Percentiles rank a stretch among this genome's conserved stretches.
Conservation (phyloP, 53 echinoderm and acorn worm genomes). For the Actinopyga echinites region DNA sequence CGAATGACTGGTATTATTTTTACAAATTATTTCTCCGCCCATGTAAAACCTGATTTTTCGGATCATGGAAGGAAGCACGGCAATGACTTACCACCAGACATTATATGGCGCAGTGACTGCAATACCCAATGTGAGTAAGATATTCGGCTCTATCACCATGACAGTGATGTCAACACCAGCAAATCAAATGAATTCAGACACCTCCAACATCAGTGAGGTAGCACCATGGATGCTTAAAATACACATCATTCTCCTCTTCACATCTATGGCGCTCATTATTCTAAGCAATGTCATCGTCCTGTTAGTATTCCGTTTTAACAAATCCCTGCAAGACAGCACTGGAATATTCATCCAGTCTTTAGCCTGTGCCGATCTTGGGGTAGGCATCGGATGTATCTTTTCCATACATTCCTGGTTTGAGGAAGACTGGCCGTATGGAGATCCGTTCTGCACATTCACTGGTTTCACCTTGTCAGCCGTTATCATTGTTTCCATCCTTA, state of each 20-base stretch:
- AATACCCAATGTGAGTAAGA: neutral
- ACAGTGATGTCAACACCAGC: neutral
- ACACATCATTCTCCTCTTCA: slow-evolving; percentile 41
- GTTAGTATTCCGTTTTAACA: slow-evolving; percentile 84
- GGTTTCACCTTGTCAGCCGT: slow-evolving; percentile 72
- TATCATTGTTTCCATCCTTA: slow-evolving; percentile 80
- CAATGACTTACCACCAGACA: too few relatives aligned
- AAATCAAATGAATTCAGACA: neutral
- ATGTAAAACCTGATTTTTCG: too few relatives aligned
- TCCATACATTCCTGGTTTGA: slow-evolving; percentile 78
- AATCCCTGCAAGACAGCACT: slow-evolving; percentile 65
- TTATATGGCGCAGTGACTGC: neutral
- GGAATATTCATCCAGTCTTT: slow-evolving; percentile 83
- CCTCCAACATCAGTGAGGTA: too few relatives aligned
- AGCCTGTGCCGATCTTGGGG: slow-evolving; percentile 88
- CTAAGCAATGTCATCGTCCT: slow-evolving; percentile 72
- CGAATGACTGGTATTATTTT: too few relatives aligned
- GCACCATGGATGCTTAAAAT: neutral
- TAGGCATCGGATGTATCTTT: slow-evolving; percentile 76
- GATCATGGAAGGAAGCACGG: too few relatives aligned
- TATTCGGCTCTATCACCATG: neutral
- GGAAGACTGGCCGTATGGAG: slow-evolving; percentile 60
- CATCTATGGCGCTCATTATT: slow-evolving; percentile 69
- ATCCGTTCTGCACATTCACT: slow-evolving; percentile 66
- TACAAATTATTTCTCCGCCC: too few relatives aligned